Conservation (phyloP, 2,797 vertebrate species). For the Ciconia nigra region DNA sequence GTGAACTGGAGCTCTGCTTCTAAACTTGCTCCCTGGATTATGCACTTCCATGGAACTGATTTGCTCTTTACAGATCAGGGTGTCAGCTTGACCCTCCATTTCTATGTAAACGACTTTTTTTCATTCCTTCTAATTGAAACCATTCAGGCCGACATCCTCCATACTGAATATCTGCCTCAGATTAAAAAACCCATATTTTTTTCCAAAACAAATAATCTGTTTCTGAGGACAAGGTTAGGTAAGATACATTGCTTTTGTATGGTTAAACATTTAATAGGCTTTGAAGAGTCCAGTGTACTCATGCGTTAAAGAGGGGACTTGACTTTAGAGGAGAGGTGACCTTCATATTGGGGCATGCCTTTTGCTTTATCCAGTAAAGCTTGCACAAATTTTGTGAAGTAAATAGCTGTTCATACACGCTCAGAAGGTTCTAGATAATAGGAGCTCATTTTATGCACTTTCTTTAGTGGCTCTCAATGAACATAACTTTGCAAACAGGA, state of each 20-base stretch:
- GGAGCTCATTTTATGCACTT: background rate
- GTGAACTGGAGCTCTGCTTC: background rate
- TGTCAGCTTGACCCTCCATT: background rate
- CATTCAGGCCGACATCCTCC: background rate
- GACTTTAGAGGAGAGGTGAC: background rate
- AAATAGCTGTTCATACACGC: background rate
- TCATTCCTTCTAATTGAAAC: background rate
- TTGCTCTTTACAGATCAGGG: background rate
- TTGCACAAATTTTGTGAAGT: background rate
- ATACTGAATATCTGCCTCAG: background rate
- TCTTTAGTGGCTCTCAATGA: background rate
- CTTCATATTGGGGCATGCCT: background rate
- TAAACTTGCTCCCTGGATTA: background rate
- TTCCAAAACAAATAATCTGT: background rate
- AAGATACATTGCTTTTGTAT: background rate
- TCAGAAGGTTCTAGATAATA: background rate
- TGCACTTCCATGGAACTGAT: background rate
- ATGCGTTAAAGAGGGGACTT: background rate
- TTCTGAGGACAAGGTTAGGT: background rate
- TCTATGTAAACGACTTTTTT: background rate
- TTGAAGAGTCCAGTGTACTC: background rate
- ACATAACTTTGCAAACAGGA: background rate
- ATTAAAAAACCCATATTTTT: background rate
- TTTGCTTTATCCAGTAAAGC: background rate
- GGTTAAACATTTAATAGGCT: background rate